Conservation (phyloP, 2,888 invertebrate species). For the Xestia xanthographa region DNA sequence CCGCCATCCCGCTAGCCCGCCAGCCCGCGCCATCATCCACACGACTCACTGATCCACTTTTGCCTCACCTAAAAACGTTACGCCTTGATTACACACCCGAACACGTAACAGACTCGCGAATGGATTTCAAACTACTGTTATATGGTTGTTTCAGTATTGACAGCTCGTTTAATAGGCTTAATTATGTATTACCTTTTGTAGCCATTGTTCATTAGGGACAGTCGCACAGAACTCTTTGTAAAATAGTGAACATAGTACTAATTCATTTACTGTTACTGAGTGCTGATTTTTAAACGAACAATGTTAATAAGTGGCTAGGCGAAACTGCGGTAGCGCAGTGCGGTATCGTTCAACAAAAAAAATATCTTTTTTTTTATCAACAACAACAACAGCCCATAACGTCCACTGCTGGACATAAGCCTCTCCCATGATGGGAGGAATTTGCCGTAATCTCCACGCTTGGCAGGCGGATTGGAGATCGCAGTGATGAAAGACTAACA, state of each 20-base stretch:
- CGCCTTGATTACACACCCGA: conserved; percentile 56
- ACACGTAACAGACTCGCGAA: conserved; percentile 47
- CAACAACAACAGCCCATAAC: too few species aligned
- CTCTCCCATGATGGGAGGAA: too few species aligned
- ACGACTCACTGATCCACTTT: conserved; percentile 80
- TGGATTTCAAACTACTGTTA: conserved; percentile 37
- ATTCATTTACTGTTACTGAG: neutral
- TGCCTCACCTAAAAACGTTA: conserved; percentile 53
- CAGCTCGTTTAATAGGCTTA: conserved; percentile 50
- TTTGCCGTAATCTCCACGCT: too few species aligned
- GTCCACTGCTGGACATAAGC: too few species aligned
- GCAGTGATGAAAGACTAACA: too few species aligned
- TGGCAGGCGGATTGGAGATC: too few species aligned
- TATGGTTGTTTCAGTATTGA: conserved; percentile 30
- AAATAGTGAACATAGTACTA: conserved; percentile 4
- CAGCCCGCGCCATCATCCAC: conserved; percentile 56
- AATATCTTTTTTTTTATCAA: too few species aligned
- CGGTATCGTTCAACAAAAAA: too few species aligned
- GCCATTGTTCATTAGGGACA: conserved; percentile 9
- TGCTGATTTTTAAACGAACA: neutral
- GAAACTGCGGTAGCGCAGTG: neutral
- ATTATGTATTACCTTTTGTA: conserved; percentile 39
- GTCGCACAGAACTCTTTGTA: conserved; percentile 12
- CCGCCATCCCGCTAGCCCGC: conserved; percentile 24
- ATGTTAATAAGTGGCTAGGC: neutral